Base-by-base conservation (phyloP, 2,797 vertebrate genomes). In the Platyrinchus mystaceus region DNA sequence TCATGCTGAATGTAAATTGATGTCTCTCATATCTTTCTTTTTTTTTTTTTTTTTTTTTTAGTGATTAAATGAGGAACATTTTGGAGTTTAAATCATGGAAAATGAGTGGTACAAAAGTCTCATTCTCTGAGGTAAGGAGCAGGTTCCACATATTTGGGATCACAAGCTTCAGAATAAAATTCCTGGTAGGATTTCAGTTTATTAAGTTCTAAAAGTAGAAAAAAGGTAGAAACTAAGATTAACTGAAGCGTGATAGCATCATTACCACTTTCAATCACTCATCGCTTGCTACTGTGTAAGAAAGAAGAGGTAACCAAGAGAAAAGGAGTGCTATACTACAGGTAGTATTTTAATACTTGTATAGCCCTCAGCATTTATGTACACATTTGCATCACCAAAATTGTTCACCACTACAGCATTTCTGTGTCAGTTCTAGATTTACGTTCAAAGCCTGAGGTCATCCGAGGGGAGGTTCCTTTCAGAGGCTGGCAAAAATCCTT, bases 101-200 rank as follows among this genome's bases (percentile, higher is more conserved):
- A 59, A 53, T 23, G 6, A 67, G 8, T 64, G 12, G 9, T 37
- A 64, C 49, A 75, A 76, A 32, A 9, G 23, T 92, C 26, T 83
- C 4, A 9, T 46, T 4, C 2, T 74, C 80, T 3, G 20, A 77
- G 49, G 59, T 9, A 79, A 12, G 10, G 26, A 84, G 4, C 7
- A 28, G 17, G 28, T 10, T 75, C 14, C 12, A 16, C 5, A 26
- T 63, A 83, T 12, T 49, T 17, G 64, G n/a, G 20, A 10, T 86
- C 24, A 80, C 6, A 90, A 71, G 27, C 6, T 86, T 90, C 66
- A 68, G 22, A 92, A 78, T 68, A 92, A 81, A 79, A 90, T 59
- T 76, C 26, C 26, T 60, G 19, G 36, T 28, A 41, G 7, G 32
- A 71, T 24, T 73, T 78, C 28, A 52, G 23, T 84, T 87, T 94